Percentiles rank a stretch among this genome's conserved stretches.
Conservation (phyloP, 2,888 invertebrate species). For the Dynastes grantii region DNA sequence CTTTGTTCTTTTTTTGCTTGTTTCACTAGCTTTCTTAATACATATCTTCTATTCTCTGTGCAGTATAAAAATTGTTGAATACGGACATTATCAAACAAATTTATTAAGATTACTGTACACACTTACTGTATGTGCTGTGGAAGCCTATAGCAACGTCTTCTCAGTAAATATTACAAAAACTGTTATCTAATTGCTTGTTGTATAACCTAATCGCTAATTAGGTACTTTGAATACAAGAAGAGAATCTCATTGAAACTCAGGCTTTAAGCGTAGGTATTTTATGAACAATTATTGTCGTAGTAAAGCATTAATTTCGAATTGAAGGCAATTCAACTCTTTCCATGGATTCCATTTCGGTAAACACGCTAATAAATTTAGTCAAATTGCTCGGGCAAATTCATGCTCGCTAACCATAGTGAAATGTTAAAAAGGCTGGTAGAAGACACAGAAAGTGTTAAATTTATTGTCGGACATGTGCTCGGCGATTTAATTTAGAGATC, state of each 20-base stretch:
- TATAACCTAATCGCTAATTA: neutral
- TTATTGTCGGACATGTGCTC: conserved; percentile 38
- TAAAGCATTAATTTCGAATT: conserved; percentile 39
- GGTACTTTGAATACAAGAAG: conserved; percentile 10
- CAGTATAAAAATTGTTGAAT: too few relatives aligned
- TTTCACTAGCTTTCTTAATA: too few relatives aligned
- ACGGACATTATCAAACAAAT: too few relatives aligned
- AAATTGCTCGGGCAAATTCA: conserved; percentile 43
- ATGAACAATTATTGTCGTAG: conserved; percentile 17
- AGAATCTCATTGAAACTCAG: neutral
- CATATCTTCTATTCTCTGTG: too few relatives aligned
- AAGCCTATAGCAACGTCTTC: too few relatives aligned
- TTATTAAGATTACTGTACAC: too few relatives aligned
- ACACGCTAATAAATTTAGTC: conserved; percentile 40
- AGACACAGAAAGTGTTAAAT: conserved; percentile 36
- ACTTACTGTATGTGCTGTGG: too few relatives aligned
- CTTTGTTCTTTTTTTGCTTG: too few relatives aligned
- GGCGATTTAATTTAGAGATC: conserved; percentile 34
- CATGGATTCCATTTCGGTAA: conserved; percentile 29
- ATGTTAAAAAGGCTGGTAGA: conserved; percentile 27
- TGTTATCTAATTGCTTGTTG: too few relatives aligned
- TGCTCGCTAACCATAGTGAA: conserved; percentile 18
- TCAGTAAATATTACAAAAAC: too few relatives aligned
- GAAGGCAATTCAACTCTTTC: neutral
- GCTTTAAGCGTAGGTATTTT: neutral